Conservation (phyloP, 2,888 invertebrate species). For the Leptinotarsa haldemani region DNA sequence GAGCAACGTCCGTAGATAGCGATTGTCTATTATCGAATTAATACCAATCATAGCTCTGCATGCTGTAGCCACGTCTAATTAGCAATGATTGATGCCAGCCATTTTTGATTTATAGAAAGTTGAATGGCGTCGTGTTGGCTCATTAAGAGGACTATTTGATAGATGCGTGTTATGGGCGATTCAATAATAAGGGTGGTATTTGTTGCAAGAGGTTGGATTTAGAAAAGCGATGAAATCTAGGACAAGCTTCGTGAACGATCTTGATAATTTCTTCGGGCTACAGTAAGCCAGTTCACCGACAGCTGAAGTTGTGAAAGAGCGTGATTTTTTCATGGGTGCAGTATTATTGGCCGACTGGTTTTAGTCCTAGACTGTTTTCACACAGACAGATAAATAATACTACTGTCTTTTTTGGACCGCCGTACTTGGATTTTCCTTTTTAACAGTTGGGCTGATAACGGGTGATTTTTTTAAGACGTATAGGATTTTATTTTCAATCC, state of each 20-base stretch:
- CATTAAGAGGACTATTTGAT: not conserved
- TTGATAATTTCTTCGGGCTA: no score
- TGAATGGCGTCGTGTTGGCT: not conserved
- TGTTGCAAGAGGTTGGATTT: not conserved
- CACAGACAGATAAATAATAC: no score
- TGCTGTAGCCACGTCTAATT: slow-evolving; percentile 7
- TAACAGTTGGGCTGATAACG: no score
- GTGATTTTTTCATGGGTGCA: no score
- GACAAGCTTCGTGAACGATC: not conserved
- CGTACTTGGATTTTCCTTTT: no score
- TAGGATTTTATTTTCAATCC: no score
- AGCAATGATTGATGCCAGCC: slow-evolving; percentile 13
- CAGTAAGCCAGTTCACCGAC: no score
- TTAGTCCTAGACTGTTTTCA: no score
- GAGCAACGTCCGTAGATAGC: slow-evolving; percentile 15
- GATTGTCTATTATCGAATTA: slow-evolving; percentile 16
- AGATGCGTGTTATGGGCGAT: not conserved
- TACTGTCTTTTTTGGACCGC: no score
- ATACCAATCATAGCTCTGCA: slow-evolving; percentile 10
- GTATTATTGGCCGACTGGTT: no score
- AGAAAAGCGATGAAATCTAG: not conserved
- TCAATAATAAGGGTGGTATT: not conserved
- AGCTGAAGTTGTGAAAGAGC: no score
- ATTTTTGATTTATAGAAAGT: slow-evolving; percentile 15
- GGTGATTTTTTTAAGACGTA: no score